These are phyloP conservation scores for Diuraphis noxia DNA, from an alignment of 1,140 invertebrate species.

Conservation along the genomic window DNA sequence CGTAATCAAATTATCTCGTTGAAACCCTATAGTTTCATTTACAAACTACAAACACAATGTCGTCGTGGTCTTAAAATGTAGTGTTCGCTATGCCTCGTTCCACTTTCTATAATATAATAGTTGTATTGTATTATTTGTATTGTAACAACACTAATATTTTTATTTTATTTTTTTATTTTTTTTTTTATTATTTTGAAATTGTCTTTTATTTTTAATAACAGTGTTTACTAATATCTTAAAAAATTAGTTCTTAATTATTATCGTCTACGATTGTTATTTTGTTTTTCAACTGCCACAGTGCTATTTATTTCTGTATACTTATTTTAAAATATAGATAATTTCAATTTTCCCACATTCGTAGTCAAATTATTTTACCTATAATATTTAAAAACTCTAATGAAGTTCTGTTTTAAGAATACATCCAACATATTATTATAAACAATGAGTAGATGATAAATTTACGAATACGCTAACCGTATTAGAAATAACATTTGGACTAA, in stretches of 20 bases:
- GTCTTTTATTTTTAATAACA: background rate
- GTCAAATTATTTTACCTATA: background rate
- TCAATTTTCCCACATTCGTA: background rate
- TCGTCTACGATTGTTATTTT: background rate
- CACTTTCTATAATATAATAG: background rate
- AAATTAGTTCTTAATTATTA: background rate
- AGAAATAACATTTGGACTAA: background rate
- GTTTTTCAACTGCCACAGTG: no score
- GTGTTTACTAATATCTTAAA: background rate
- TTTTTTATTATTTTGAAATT: background rate
- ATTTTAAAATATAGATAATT: background rate
- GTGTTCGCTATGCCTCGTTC: background rate
- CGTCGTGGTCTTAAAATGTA: background rate
- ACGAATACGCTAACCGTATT: background rate
- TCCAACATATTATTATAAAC: background rate
- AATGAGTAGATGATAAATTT: no score
- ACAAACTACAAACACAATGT: background rate
- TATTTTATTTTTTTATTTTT: background rate
- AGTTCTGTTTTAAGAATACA: background rate
- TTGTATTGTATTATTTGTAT: background rate
- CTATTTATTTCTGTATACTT: background rate
- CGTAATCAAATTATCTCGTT: conserved; percentile 16
- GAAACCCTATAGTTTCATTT: background rate
- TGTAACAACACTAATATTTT: background rate
- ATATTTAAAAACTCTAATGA: background rate